phyloP scores from a whole-genome alignment of 2,113 vertebrate genomes.

The Pseudopodoces humilis region DNA sequence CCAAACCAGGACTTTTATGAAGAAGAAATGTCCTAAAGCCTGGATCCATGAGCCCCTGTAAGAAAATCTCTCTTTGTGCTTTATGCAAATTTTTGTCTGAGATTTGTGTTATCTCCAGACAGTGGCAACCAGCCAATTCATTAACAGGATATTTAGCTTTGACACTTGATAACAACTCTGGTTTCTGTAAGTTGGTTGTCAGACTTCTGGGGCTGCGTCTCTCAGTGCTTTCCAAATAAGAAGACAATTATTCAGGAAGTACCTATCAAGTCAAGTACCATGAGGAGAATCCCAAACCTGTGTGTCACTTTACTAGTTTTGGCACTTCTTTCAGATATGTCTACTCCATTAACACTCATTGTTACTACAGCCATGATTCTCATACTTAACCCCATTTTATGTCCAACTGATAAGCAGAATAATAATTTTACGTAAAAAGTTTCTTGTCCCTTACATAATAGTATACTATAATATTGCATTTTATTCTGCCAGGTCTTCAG shows the following conservation, averaged over 20 bases:
- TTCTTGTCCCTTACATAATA: not conserved
- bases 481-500: not conserved
- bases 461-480: not conserved
- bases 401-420: not conserved
- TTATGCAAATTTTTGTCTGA: not conserved
- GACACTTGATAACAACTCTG: rapidly evolving
- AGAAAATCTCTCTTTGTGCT: not conserved
- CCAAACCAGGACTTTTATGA: not conserved
- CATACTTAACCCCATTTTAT: not conserved
- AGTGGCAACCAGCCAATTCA: not conserved
- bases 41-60: not conserved
- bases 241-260: not conserved
- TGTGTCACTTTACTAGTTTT: not conserved
- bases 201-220: not conserved
- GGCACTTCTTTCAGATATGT: not conserved
- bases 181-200: not conserved
- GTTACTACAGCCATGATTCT: not conserved
- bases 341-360: not conserved
- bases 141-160: not conserved
- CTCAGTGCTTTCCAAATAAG: not conserved
- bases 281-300: not conserved
- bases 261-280: rapidly evolving
- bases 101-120: not conserved
- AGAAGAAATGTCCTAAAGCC: not conserved
- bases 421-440: not conserved